A percentile compares a stretch with the other conserved stretches of the same genome.
phyloP scores from a whole-genome alignment of 2,888 invertebrate genomes.

The Cryptocephalus moraei region DNA sequence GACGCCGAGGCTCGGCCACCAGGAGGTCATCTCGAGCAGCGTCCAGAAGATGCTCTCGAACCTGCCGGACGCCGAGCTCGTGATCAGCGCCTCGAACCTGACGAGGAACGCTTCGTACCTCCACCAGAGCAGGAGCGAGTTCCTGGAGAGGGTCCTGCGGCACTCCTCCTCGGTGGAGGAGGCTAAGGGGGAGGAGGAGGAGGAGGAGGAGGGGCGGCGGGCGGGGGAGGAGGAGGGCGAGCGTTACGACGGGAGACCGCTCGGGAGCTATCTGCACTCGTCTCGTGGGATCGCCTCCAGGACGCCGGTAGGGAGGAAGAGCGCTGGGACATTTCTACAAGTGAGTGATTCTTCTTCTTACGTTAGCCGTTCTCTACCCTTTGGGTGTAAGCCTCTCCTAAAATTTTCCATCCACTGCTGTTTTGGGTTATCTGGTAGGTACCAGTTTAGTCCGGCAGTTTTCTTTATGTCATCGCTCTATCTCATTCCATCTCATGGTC shows the following conservation, averaged over 20 bases:
- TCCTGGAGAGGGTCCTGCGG: constrained; percentile 9
- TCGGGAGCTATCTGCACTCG: constrained; percentile 35
- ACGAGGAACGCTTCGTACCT: constrained; percentile 23
- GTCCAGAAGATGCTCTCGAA: constrained; percentile 47
- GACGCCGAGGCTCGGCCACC: constrained; percentile 25
- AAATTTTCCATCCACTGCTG: too few relatives aligned
- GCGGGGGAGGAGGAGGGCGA: constrained; percentile 17
- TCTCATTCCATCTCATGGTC: background rate
- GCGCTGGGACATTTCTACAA: constrained; percentile 35
- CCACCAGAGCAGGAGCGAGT: constrained; percentile 11
- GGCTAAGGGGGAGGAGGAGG: constrained; percentile 3
- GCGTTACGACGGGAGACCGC: constrained; percentile 25
- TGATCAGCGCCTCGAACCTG: constrained; percentile 29
- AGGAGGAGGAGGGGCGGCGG: constrained; percentile 7
- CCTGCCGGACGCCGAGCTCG: constrained; percentile 37
- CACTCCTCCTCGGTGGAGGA: constrained; percentile 7
- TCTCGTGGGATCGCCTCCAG: constrained; percentile 35
- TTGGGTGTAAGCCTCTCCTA: too few relatives aligned
- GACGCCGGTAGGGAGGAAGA: constrained; percentile 35
- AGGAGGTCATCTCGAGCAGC: constrained; percentile 38
- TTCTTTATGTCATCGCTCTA: too few relatives aligned
- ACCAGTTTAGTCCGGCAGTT: too few relatives aligned
- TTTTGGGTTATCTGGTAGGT: too few relatives aligned
- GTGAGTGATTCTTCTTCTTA: constrained; percentile 17
- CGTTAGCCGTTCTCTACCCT: too few relatives aligned